These are phyloP conservation scores for Macaca mulatta DNA, from an alignment of 2,113 vertebrate species.

Conservation along the genomic window DNA sequence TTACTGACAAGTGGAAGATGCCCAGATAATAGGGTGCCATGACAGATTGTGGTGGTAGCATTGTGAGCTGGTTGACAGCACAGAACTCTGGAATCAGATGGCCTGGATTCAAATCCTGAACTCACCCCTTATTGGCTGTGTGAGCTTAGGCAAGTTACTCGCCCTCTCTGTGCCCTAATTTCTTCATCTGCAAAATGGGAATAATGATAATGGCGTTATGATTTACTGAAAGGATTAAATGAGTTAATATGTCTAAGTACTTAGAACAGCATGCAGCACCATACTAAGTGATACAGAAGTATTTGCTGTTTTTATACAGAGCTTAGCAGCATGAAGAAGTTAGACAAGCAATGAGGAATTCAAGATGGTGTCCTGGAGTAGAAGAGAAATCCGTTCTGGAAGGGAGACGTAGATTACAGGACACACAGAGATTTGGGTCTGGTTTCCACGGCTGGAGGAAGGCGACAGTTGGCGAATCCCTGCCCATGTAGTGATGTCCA, in stretches of 20 bases:
- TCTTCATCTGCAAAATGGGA: not conserved
- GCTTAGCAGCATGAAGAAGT: not conserved
- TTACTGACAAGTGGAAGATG: rapidly evolving
- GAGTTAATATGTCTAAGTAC: not conserved
- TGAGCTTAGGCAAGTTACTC: not conserved
- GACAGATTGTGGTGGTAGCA: not conserved
- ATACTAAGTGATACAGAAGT: too few species aligned
- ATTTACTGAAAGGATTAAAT: not conserved
- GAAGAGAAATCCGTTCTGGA: not conserved
- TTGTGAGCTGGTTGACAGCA: not conserved
- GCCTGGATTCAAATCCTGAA: not conserved
- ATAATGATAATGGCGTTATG: too few species aligned
- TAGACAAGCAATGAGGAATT: not conserved
- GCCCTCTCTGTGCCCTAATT: not conserved
- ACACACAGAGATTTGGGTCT: not conserved
- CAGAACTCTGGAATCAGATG: not conserved
- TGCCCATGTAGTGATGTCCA: not conserved
- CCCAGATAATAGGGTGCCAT: not conserved
- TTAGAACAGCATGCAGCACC: not conserved
- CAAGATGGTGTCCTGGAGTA: not conserved
- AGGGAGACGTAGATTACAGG: not conserved
- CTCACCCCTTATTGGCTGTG: not conserved
- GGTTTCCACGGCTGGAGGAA: not conserved
- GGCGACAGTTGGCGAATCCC: not conserved
- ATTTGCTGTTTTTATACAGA: not conserved